These are phyloP conservation scores for Drosophila mulleri DNA, from an alignment of 2,888 invertebrate genomes.

Conservation along the genomic window DNA sequence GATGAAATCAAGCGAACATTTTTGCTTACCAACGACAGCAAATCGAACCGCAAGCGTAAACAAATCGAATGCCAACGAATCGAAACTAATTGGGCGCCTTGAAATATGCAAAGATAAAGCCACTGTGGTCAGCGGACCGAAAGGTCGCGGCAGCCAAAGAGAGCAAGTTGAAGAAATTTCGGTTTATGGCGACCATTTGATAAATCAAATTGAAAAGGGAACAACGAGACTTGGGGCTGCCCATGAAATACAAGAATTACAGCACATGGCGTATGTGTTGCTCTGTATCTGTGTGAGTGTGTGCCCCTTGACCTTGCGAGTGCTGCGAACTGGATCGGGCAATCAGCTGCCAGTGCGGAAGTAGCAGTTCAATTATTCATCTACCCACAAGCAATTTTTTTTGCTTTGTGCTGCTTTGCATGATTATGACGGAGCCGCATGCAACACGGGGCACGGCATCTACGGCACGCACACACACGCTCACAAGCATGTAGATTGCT, in stretches of 20 bases:
- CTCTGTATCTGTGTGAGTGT: constrained; percentile 4
- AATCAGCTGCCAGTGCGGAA: constrained; percentile 75
- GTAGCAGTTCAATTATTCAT: constrained; percentile 77
- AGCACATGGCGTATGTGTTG: neutral
- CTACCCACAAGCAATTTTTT: constrained; percentile 30
- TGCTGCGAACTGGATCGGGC: constrained; percentile 37
- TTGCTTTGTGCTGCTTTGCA: constrained; percentile 12
- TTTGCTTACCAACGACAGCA: constrained; percentile 50
- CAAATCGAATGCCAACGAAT: constrained; percentile 70
- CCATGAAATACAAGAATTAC: constrained; percentile 7
- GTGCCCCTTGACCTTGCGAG: constrained; percentile 45
- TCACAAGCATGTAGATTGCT: constrained; percentile 18
- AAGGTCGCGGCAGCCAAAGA: constrained; percentile 1
- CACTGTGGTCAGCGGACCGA: constrained; percentile 57
- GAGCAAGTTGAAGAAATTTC: constrained; percentile 36
- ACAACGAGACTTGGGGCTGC: constrained; percentile 20
- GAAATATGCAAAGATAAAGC: constrained; percentile 77
- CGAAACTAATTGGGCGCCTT: constrained; percentile 77
- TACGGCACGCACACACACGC: constrained; percentile 33
- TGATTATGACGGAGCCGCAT: constrained; percentile 59
- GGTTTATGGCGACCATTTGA: constrained; percentile 64
- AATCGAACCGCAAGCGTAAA: constrained; percentile 48
- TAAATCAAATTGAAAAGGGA: constrained; percentile 60
- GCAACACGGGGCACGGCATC: constrained; percentile 27
- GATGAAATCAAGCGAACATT: constrained; percentile 70